These are phyloP conservation scores for Stictonetta naevosa DNA, from an alignment of 2,113 vertebrate species.

Conservation along the genomic window DNA sequence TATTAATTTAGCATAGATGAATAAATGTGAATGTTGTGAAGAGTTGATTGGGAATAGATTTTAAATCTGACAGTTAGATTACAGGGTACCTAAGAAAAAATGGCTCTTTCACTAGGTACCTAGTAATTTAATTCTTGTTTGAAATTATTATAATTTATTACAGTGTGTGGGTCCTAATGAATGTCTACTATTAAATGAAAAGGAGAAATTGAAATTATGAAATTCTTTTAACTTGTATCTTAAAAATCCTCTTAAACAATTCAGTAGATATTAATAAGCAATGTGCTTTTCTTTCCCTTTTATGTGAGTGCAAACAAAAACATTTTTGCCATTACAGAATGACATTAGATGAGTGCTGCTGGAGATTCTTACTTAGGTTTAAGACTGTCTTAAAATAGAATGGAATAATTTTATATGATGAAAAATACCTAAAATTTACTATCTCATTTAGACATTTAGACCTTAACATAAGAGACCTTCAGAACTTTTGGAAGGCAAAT, in stretches of 20 bases:
- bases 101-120: conserved; percentile 91
- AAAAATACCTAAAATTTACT: neutral
- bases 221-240: conserved; percentile 86
- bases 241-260: conserved; percentile 83
- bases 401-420: neutral
- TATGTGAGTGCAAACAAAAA: conserved; percentile 73
- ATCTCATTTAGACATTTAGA: neutral
- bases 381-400: conserved; percentile 33
- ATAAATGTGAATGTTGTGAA: conserved; percentile 98
- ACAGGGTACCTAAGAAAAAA: conserved; percentile 92
- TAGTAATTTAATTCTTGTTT: conserved; percentile 98
- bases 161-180: conserved; percentile 95
- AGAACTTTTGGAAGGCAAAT: neutral
- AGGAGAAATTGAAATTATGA: conserved; percentile 95
- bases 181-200: conserved; percentile 97
- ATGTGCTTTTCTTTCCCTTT: conserved; percentile 67
- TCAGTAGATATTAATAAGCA: conserved; percentile 79
- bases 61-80: conserved; percentile 99
- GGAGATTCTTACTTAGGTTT: conserved; percentile 42
- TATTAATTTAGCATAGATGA: conserved; percentile 99
- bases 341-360: conserved; percentile 34
- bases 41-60: conserved; percentile 96
- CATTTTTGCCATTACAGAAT: conserved; percentile 60
- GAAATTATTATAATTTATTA: conserved; percentile 99
- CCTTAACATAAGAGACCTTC: neutral